phyloP scores from a whole-genome alignment of 2,888 invertebrate genomes.

The Terebella lapidaria region DNA sequence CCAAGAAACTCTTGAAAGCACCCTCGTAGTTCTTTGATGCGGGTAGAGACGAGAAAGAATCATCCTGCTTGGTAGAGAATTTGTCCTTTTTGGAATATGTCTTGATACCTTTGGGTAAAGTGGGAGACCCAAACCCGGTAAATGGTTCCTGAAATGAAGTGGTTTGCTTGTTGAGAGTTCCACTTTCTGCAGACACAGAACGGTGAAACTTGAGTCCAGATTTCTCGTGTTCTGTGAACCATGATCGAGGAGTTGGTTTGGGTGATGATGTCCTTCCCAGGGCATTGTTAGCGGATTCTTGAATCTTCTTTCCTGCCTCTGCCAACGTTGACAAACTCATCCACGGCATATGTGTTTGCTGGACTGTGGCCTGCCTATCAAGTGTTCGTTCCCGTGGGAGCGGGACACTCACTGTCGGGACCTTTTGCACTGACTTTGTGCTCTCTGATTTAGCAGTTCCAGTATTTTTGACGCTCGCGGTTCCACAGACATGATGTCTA shows the following conservation, averaged over 20 bases:
- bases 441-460: too few species aligned
- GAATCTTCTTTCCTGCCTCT: neutral
- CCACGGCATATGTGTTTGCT: neutral
- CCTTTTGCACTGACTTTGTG: too few species aligned
- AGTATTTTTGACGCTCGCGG: too few species aligned
- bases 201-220: too few species aligned
- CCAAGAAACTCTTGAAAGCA: neutral
- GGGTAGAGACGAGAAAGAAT: neutral
- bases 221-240: too few species aligned
- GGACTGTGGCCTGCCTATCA: neutral
- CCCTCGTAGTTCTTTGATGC: too few species aligned
- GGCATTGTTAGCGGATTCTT: neutral
- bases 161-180: neutral
- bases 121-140: neutral
- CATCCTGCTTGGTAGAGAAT: neutral
- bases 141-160: neutral
- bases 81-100: neutral
- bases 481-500: too few species aligned
- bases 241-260: neutral
- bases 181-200: neutral
- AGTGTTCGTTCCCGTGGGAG: neutral
- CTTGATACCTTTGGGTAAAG: neutral
- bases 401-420: too few species aligned
- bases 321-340: neutral
- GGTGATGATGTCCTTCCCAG: neutral